Evolutionary conservation across 2,113 vertebrate genomes (phyloP), one percentile per base, ranked within the genome.

Genomic region (Callaeas wilsoni): DNA sequence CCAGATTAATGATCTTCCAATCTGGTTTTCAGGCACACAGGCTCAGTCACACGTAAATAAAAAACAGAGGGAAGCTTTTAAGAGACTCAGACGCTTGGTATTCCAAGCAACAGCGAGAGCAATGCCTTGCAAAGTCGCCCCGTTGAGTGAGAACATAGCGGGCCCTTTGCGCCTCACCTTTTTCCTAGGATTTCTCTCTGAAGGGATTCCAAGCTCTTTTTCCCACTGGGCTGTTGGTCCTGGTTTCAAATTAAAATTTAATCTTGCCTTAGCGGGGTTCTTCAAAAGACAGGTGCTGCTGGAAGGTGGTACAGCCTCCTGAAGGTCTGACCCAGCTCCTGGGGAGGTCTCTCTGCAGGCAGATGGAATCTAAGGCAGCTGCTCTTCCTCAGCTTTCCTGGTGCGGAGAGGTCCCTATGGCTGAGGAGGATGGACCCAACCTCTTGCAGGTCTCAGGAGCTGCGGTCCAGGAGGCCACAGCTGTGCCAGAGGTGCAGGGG

Each of bases 1-100:
- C 81, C 70, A 59, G 91, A 96, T 94, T 94, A 91, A 96, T 78
- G 95, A 93, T 85, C 83, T 89, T 83, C 78, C 87, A 92, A 89
- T 96, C 91, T 95, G 96, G 67, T 92, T 94, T 95, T 96, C 92
- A 84, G 89, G 94, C 88, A 90, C 81, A 94, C 95, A 96, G 83
- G 83, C 64, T 94, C 85, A 42, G 76, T 92, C 91, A 63, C 89
- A 95, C 0, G 29, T 70, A 95, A 93, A 95, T 95, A 96, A 95
- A 93, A 96, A 97, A 81, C 94, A 96, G 96, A 96, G 92, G 92
- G 93, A 79, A 78, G 83, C 79, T 96, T 94, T 94, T 89, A 90
- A 81, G 89, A 94, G 69, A 81, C 83, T 95, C 88, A 92, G 57
- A 96, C 30, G 86, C 68, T 86, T 90, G 90, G 83, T 94, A 89